Evolutionary conservation across 1,140 invertebrate species (phyloP).

Genomic region (Cydia amplana): DNA sequence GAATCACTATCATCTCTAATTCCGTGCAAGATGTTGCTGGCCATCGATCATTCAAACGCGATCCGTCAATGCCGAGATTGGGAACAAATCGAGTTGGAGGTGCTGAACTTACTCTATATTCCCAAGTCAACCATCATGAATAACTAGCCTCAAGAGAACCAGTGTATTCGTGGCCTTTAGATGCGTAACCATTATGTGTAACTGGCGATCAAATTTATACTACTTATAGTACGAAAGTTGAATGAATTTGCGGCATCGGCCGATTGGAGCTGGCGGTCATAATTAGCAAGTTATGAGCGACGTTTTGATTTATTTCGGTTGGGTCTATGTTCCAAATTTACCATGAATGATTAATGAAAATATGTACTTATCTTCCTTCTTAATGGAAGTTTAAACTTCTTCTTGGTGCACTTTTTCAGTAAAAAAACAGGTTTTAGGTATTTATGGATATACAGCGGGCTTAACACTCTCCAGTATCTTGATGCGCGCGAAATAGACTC

Average conservation of each 20-base stretch:
- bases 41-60: slow-evolving; percentile 22
- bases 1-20: slow-evolving; percentile 5
- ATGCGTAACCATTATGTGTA: background rate
- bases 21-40: slow-evolving; percentile 26
- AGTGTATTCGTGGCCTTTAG: background rate
- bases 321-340: background rate
- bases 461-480: no score
- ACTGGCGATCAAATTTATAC: background rate
- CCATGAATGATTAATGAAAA: background rate
- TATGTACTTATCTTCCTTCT: no score
- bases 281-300: background rate
- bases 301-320: background rate
- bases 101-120: background rate
- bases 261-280: background rate
- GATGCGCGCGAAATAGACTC: no score
- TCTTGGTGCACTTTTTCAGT: no score
- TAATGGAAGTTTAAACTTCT: no score
- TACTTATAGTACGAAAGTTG: background rate
- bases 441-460: no score
- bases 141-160: background rate
- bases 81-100: slow-evolving; percentile 28
- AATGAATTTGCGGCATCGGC: background rate
- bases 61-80: slow-evolving; percentile 29
- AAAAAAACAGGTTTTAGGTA: no score
- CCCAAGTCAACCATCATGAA: background rate